Evolutionary conservation across 64 coral and sea anemone species (phyloP).

Genomic region (Montipora cactus): DNA sequence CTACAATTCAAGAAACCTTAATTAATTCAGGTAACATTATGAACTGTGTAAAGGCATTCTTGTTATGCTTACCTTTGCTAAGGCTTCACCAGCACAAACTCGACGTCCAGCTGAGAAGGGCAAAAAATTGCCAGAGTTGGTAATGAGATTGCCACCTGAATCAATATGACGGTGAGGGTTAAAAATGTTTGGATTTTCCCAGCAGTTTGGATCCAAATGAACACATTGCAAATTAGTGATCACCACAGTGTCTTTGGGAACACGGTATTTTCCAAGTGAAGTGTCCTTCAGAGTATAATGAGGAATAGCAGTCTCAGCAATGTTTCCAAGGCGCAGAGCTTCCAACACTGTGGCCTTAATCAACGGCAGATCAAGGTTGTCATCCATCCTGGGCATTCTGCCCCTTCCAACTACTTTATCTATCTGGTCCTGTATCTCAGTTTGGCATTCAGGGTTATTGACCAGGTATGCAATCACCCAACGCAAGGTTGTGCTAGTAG

Average conservation of each 20-base stretch:
- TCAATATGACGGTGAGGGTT: slow-evolving; percentile 66
- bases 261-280: slow-evolving; percentile 43
- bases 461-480: slow-evolving; percentile 77
- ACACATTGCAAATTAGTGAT: not conserved
- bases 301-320: slow-evolving; percentile 25
- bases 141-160: slow-evolving; percentile 50
- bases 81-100: slow-evolving; percentile 69
- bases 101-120: slow-evolving; percentile 70
- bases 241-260: slow-evolving; percentile 68
- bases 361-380: slow-evolving; percentile 23
- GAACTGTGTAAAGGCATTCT: not conserved
- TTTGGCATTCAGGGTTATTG: slow-evolving; percentile 59
- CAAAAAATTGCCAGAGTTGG: slow-evolving; percentile 50
- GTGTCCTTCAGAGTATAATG: slow-evolving; percentile 70
- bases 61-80: slow-evolving; percentile 52
- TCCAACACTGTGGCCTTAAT: slow-evolving; percentile 60
- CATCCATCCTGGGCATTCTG: slow-evolving; percentile 46
- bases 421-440: slow-evolving; percentile 40
- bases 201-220: slow-evolving; percentile 48
- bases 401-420: slow-evolving; percentile 56
- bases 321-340: slow-evolving; percentile 62
- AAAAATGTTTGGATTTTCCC: slow-evolving; percentile 56
- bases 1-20: not conserved
- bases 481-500: slow-evolving; percentile 54
- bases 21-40: too few species aligned